Evolutionary conservation across 53 echinoderm and acorn worm genomes (phyloP).

Genomic region (Paelopatides confundens): DNA sequence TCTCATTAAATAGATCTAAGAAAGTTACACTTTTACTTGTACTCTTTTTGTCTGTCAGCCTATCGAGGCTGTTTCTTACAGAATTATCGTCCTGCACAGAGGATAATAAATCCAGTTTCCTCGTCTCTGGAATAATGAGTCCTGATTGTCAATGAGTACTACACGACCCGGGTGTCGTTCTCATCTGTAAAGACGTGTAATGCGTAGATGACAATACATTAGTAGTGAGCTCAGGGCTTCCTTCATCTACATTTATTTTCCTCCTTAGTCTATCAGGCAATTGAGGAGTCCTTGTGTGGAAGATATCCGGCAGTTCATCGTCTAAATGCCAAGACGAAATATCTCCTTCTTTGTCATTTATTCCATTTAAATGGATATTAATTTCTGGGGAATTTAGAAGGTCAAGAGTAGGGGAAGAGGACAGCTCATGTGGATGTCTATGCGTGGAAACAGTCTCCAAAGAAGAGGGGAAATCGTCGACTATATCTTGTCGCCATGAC

Average conservation of each 20-base stretch:
- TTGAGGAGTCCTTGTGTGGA: slow-evolving; percentile 80
- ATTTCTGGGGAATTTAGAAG: not conserved
- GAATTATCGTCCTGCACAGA: not conserved
- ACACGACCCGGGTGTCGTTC: not conserved
- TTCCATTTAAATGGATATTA: not conserved
- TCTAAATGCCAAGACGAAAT: slow-evolving; percentile 41
- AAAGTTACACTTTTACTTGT: slow-evolving; percentile 86
- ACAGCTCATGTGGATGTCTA: not conserved
- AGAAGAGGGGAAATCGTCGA: not conserved
- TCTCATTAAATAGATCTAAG: slow-evolving; percentile 70
- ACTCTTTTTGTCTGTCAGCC: slow-evolving; percentile 36
- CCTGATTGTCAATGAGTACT: not conserved
- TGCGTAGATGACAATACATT: not conserved
- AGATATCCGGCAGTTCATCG: slow-evolving; percentile 72
- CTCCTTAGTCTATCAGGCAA: slow-evolving; percentile 57
- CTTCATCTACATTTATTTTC: slow-evolving; percentile 3
- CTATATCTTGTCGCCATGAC: not conserved
- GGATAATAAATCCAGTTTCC: slow-evolving; percentile 4
- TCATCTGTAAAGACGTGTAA: not conserved
- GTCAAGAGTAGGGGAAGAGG: not conserved
- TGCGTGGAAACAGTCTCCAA: not conserved
- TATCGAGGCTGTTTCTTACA: not conserved
- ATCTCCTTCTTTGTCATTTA: not conserved
- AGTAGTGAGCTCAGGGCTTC: not conserved
- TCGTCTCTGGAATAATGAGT: slow-evolving; percentile 5